These are phyloP conservation scores for Drosophila mimica DNA, from an alignment of 2,888 invertebrate species.

Conservation along the genomic window DNA sequence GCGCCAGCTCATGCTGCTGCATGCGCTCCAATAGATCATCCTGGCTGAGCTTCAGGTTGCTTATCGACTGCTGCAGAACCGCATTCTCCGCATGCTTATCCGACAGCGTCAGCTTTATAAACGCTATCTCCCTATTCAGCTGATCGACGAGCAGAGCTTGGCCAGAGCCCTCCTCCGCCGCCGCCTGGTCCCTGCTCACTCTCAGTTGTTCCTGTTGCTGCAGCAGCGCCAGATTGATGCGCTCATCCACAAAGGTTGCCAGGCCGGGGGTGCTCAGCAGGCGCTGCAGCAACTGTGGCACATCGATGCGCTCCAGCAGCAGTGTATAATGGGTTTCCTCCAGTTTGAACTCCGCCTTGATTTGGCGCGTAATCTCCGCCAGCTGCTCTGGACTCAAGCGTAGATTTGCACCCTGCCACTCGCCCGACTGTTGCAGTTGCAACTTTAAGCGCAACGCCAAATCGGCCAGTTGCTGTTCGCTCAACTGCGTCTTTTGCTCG, in stretches of 20 bases:
- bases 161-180: conserved; percentile 52
- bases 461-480: conserved; percentile 75
- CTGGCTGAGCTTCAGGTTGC: conserved; percentile 74
- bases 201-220: not conserved
- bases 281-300: conserved; percentile 82
- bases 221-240: conserved; percentile 56
- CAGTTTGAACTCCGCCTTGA: conserved; percentile 72
- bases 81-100: conserved; percentile 85
- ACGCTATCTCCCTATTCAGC: conserved; percentile 86
- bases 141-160: conserved; percentile 77
- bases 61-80: conserved; percentile 80
- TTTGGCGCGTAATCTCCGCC: conserved; percentile 81
- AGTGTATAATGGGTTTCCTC: conserved; percentile 66
- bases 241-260: conserved; percentile 73
- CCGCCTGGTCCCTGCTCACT: not conserved
- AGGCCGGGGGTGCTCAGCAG: conserved; percentile 82
- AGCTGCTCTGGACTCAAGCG: conserved; percentile 83
- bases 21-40: conserved; percentile 78
- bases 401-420: conserved; percentile 55
- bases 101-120: conserved; percentile 86
- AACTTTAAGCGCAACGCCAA: conserved; percentile 77
- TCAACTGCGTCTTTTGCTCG: conserved; percentile 52
- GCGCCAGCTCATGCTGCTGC: conserved; percentile 74
- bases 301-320: conserved; percentile 79
- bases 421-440: conserved; percentile 57